phyloP scores from a whole-genome alignment of 92 coral and sea anemone genomes.

The Phenganax marumi region DNA sequence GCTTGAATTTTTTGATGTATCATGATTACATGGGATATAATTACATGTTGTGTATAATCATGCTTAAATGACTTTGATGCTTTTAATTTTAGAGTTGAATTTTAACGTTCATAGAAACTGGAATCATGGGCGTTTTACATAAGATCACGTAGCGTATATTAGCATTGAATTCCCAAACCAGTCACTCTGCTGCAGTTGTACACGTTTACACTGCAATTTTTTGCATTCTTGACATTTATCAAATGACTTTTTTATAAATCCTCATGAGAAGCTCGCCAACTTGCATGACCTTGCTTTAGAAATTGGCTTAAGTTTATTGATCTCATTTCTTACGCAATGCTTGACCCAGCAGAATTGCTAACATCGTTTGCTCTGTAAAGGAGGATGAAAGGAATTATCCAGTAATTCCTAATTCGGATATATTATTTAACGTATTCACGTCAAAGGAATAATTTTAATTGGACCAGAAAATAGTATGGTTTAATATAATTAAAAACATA shows the following conservation, averaged over 20 bases:
- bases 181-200: too few relatives aligned
- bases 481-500: too few relatives aligned
- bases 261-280: not conserved
- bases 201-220: not conserved
- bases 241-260: not conserved
- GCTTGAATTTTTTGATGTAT: too few relatives aligned
- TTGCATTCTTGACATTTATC: not conserved
- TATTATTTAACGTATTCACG: not conserved
- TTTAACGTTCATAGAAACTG: not conserved
- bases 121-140: too few relatives aligned
- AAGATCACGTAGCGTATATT: too few relatives aligned
- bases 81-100: not conserved
- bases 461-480: not conserved
- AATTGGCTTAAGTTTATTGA: not conserved
- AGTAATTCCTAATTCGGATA: not conserved
- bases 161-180: too few relatives aligned
- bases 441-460: not conserved
- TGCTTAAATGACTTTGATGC: not conserved
- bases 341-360: not conserved
- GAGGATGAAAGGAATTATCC: not conserved
- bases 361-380: not conserved
- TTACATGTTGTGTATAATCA: not conserved
- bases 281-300: not conserved
- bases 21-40: not conserved
- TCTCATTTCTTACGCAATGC: not conserved